Evolutionary conservation across 2,797 vertebrate genomes (phyloP).

Genomic region (Cheirogaleus major): DNA sequence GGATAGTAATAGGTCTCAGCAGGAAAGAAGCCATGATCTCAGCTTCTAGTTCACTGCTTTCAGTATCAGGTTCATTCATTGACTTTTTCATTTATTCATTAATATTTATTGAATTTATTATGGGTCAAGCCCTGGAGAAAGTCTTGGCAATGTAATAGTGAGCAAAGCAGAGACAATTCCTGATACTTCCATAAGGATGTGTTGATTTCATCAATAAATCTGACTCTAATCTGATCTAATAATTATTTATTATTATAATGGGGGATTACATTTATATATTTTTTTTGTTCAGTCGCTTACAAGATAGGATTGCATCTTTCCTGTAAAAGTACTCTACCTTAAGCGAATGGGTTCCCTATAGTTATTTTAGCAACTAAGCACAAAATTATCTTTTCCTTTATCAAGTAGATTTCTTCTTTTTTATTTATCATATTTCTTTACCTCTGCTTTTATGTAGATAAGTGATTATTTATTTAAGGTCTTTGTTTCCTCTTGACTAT

Average conservation of each 20-base stretch:
- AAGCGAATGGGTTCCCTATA: neutral
- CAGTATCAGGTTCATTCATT: constrained; percentile 31
- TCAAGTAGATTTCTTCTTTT: neutral
- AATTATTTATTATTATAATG: neutral
- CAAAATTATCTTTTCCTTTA: neutral
- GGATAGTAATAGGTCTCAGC: constrained; percentile 37
- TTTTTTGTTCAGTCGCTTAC: neutral
- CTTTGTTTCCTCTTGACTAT: constrained; percentile 14
- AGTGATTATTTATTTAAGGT: neutral
- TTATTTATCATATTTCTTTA: neutral
- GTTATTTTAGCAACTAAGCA: neutral
- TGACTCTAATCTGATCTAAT: neutral
- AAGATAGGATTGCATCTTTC: neutral
- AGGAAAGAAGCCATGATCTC: constrained; percentile 8
- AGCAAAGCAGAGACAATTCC: constrained; percentile 14
- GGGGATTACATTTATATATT: neutral
- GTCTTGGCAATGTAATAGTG: neutral
- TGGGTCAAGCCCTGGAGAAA: neutral
- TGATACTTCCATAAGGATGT: neutral
- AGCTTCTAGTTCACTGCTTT: constrained; percentile 31
- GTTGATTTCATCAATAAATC: neutral
- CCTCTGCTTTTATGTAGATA: constrained; percentile 16
- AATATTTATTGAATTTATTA: constrained; percentile 38
- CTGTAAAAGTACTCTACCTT: neutral
- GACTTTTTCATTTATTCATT: constrained; percentile 53